phyloP scores from a whole-genome alignment of 1,140 invertebrate species.

The Anoplophora glabripennis region DNA sequence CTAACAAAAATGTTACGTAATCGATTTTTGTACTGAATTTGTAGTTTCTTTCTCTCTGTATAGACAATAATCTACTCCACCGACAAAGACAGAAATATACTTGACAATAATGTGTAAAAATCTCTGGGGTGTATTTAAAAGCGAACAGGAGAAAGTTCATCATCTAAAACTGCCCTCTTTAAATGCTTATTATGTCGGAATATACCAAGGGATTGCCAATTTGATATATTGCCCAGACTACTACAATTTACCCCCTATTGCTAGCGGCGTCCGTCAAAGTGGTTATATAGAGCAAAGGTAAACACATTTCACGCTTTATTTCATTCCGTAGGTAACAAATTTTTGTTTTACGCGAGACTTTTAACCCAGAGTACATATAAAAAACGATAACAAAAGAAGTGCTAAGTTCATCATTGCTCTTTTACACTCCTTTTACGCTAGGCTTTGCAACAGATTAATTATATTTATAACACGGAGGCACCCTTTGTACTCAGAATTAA shows the following conservation, averaged over 20 bases:
- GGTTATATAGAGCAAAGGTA: conserved; percentile 3
- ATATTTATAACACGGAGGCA: conserved; percentile 14
- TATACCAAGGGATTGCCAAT: conserved; percentile 32
- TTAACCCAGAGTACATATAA: conserved; percentile 5
- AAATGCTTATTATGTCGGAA: conserved; percentile 37
- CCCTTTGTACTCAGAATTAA: conserved; percentile 28
- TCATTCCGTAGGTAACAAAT: not conserved
- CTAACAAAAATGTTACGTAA: no score
- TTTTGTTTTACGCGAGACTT: conserved; percentile 17
- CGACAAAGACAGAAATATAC: no score
- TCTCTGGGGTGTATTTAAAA: conserved; percentile 27
- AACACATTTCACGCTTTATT: conserved; percentile 11
- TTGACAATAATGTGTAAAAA: not conserved
- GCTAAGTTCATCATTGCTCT: conserved; percentile 25
- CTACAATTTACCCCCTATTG: conserved; percentile 23
- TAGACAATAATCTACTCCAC: no score
- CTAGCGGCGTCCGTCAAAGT: conserved; percentile 12
- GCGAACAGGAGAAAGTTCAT: conserved; percentile 13
- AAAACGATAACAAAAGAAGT: conserved; percentile 23
- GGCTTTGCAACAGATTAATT: conserved; percentile 22
- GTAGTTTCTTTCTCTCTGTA: no score
- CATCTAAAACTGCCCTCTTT: conserved; percentile 28
- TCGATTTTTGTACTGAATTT: no score
- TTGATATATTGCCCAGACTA: conserved; percentile 35
- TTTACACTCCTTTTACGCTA: conserved; percentile 15